Evolutionary conservation across 1,140 invertebrate genomes (phyloP), one percentile per base, ranked within the genome.

Genomic region (Pissodes strobi): DNA sequence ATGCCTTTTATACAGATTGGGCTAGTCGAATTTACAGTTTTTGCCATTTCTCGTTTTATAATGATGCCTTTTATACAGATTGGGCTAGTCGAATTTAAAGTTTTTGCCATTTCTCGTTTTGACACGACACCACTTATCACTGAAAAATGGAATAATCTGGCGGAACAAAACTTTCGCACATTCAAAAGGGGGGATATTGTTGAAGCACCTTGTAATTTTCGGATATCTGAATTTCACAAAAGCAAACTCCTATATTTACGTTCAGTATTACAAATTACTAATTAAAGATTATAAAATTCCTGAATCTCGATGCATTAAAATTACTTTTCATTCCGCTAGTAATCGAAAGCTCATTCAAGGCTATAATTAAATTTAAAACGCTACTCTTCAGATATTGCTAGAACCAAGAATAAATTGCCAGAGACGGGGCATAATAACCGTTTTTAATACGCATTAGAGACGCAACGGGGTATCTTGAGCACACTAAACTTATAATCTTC

Each of bases 361-460:
- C 39, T 45, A 57, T 57, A 57, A 57, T 57, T 57, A 57, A 57
- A 57, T 57, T 57, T 25, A 57, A 45, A 57, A 18, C 55, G 55
- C 34, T 27, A n/a, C 13, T 27, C 39, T 57, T 45, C 38, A 30
- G 55, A 45, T 15, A 41, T 39, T 39, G 52, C 52, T 39, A 25
- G 52, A 55, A 55, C 39, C 15, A 39, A 27, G 39, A 12, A n/a
- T 57, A 43, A 57, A 57, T 57, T 57, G 55, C 55, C 39, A 45
- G 21, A 13, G 41, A 27, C 25, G 15, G 15, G 21, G n/a, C 15
- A 21, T 57, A 57, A 57, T 57, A 57, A 57, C 55, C 39, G 41
- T 57, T 45, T 57, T 57, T 57, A 57, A 57, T 57, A 17, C 41
- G 41, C 55, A 57, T 57, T 57, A 57, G 55, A 57, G 55, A 45